Conservation (phyloP, 1,140 invertebrate genomes). For the Lucilia cuprina region DNA sequence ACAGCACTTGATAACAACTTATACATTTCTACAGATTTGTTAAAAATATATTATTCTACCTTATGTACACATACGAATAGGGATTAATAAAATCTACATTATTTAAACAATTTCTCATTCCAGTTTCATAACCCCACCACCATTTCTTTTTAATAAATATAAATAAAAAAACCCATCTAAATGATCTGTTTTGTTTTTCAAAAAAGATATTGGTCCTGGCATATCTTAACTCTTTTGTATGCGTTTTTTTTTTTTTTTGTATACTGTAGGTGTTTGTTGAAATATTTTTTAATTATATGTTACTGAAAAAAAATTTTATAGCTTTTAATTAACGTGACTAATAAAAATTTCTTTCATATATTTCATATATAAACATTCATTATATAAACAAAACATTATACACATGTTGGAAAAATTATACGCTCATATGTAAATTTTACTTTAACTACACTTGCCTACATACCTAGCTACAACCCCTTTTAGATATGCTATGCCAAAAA, state of each 20-base stretch:
- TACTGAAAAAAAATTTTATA: slow-evolving; percentile 13
- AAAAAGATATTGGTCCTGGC: not conserved
- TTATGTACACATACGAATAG: not conserved
- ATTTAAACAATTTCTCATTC: not conserved
- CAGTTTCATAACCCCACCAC: not conserved
- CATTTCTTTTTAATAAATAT: not conserved
- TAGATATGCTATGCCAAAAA: not conserved
- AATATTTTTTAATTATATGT: slow-evolving; percentile 20
- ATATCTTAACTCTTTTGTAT: not conserved
- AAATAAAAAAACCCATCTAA: not conserved
- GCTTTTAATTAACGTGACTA: slow-evolving; percentile 34
- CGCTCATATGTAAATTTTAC: slow-evolving; percentile 25
- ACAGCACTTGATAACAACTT: too few species aligned
- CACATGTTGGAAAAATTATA: not conserved
- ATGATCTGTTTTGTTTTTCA: not conserved
- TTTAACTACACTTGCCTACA: not conserved
- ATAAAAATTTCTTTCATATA: slow-evolving; percentile 16
- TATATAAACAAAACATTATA: slow-evolving; percentile 27
- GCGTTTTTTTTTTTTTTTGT: not conserved
- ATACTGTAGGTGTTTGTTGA: not conserved
- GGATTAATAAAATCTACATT: not conserved
- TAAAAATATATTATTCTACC: too few species aligned
- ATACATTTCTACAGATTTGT: too few species aligned
- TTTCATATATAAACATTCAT: not conserved
- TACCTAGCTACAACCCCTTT: not conserved